Percentiles rank a stretch among this genome's conserved stretches.
Conservation (phyloP, 2,888 invertebrate species). For the Stegana nigrithorax region DNA sequence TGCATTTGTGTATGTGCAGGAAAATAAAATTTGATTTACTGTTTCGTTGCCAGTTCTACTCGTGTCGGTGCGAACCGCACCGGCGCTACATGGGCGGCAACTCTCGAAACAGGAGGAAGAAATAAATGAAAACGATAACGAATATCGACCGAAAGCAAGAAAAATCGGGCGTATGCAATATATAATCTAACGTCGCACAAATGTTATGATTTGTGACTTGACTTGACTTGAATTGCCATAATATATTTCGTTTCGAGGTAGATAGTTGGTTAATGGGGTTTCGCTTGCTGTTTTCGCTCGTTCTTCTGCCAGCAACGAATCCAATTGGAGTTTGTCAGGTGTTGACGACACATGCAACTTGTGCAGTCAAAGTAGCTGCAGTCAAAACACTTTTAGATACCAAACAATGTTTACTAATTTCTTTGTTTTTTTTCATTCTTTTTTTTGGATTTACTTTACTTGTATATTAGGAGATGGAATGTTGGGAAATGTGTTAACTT, state of each 20-base stretch:
- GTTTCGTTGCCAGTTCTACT: conserved; percentile 40
- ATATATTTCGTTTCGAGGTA: conserved; percentile 32
- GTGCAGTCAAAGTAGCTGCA: too few species aligned
- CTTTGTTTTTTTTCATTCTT: too few species aligned
- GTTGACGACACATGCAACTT: too few species aligned
- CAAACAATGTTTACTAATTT: too few species aligned
- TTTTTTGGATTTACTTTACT: too few species aligned
- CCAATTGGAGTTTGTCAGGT: too few species aligned
- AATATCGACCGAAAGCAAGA: too few species aligned
- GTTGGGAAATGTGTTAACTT: too few species aligned
- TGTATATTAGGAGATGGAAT: too few species aligned
- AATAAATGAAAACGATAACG: not conserved
- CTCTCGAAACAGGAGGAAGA: not conserved
- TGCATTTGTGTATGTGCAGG: conserved; percentile 34
- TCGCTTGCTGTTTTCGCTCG: not conserved
- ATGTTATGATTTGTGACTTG: conserved; percentile 51
- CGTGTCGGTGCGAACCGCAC: not conserved
- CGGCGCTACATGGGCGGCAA: conserved; percentile 2
- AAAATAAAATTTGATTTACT: conserved; percentile 68
- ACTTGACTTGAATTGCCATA: conserved; percentile 24
- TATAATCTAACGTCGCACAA: conserved; percentile 49
- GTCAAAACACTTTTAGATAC: too few species aligned
- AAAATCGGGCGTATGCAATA: not conserved
- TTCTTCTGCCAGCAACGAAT: too few species aligned
- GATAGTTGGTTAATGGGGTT: not conserved